Percentiles rank a stretch among this genome's conserved stretches.
phyloP scores from a whole-genome alignment of 2,113 vertebrate genomes.

The Pedionomus torquatus region DNA sequence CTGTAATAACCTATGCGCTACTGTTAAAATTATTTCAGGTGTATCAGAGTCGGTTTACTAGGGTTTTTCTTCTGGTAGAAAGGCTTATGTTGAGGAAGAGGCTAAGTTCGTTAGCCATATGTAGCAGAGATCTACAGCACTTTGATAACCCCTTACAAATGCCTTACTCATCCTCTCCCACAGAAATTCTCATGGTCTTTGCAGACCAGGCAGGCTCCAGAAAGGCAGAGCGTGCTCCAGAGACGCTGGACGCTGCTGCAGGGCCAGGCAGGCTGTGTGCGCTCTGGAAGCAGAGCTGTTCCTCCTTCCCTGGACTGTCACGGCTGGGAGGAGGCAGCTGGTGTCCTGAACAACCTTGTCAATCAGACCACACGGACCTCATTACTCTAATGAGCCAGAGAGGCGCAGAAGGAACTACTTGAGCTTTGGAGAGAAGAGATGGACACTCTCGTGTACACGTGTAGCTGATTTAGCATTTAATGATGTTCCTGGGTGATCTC shows the following conservation, averaged over 20 bases:
- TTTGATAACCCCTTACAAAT: background rate
- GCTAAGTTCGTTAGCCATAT: background rate
- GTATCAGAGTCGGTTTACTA: background rate
- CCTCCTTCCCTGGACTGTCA: background rate
- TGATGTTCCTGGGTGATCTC: background rate
- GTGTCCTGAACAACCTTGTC: background rate
- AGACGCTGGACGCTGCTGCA: accelerated
- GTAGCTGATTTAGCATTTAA: background rate
- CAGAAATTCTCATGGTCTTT: background rate
- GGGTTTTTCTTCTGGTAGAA: background rate
- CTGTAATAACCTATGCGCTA: background rate
- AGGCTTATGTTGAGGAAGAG: background rate
- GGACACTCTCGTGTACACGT: background rate
- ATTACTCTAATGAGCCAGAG: background rate
- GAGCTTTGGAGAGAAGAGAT: background rate
- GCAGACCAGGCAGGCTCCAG: background rate
- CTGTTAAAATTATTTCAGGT: background rate
- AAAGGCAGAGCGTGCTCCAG: background rate
- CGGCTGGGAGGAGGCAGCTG: background rate
- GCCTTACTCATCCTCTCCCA: background rate
- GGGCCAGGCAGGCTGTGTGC: background rate
- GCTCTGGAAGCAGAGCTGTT: background rate
- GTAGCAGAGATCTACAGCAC: background rate
- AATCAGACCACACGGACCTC: background rate
- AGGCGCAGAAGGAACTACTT: background rate